A percentile compares a stretch with the other conserved stretches of the same genome.
Evolutionary conservation across 2,797 vertebrate genomes (phyloP).

Genomic region (Molossus molossus): DNA sequence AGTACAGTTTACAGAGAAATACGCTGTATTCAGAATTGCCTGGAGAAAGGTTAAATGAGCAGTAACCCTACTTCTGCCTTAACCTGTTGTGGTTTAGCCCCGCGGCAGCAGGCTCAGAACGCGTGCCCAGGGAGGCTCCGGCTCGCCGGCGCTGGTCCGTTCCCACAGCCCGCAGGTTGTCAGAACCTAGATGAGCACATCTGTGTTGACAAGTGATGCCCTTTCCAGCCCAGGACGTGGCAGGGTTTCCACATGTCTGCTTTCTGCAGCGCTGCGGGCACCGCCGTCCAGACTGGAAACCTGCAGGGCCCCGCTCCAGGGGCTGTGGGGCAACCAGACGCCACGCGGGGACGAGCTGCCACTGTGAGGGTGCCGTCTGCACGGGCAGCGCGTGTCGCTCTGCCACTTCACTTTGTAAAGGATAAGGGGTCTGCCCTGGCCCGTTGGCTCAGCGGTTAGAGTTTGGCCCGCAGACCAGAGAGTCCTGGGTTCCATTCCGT

Average conservation of each 20-base stretch:
- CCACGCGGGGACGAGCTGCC: not conserved
- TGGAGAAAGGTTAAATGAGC: not conserved
- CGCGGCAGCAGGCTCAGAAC: not conserved
- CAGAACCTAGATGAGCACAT: not conserved
- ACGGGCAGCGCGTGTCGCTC: no score
- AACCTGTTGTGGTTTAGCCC: not conserved
- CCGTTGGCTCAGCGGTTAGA: no score
- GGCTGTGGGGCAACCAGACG: not conserved
- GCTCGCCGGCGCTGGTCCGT: not conserved
- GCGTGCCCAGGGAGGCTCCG: not conserved
- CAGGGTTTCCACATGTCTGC: not conserved
- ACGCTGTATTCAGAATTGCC: rapidly evolving
- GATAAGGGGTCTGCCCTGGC: not conserved
- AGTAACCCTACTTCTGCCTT: not conserved
- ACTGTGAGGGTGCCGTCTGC: not conserved
- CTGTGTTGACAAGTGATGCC: slow-evolving; percentile 58
- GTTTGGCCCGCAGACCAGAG: no score
- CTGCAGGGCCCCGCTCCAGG: not conserved
- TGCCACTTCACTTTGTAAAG: not conserved
- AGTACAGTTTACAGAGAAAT: not conserved
- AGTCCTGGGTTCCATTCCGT: no score
- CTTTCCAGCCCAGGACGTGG: not conserved
- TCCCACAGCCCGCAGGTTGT: not conserved
- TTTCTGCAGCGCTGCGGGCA: not conserved
- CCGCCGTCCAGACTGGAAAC: slow-evolving; percentile 57